Evolutionary conservation across 2,797 vertebrate species (phyloP).

Genomic region (Labeo calbasu): DNA sequence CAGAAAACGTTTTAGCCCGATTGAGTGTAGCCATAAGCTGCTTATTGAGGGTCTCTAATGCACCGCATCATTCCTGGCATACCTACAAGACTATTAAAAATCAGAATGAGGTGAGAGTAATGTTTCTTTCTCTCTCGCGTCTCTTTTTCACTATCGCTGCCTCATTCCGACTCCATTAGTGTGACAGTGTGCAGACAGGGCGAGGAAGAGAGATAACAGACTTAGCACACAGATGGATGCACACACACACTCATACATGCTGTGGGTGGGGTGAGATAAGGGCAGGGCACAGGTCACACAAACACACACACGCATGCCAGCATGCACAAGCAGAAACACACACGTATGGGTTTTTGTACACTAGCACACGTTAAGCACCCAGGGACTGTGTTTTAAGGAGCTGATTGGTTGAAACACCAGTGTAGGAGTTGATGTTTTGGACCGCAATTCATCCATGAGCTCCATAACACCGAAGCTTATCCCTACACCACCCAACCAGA

Average conservation of each 20-base stretch:
- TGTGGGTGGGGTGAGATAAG: slow-evolving; percentile 33
- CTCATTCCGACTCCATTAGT: slow-evolving; percentile 78
- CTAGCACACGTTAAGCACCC: slow-evolving; percentile 36
- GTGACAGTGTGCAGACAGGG: slow-evolving; percentile 81
- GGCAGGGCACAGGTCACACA: slow-evolving; percentile 22
- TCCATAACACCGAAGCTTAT: slow-evolving; percentile 52
- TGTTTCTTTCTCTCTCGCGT: slow-evolving; percentile 69
- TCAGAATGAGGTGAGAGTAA: slow-evolving; percentile 74
- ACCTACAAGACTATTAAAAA: slow-evolving; percentile 73
- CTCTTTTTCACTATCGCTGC: slow-evolving; percentile 52
- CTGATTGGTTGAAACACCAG: slow-evolving; percentile 42
- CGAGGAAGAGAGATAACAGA: slow-evolving; percentile 80
- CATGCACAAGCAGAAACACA: slow-evolving; percentile 35
- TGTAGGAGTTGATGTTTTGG: slow-evolving; percentile 58
- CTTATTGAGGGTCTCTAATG: slow-evolving; percentile 71
- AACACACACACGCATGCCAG: slow-evolving; percentile 24
- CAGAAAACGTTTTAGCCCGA: slow-evolving; percentile 19
- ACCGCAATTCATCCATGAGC: slow-evolving; percentile 48
- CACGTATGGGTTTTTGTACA: slow-evolving; percentile 11
- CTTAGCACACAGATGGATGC: slow-evolving; percentile 43
- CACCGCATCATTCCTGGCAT: slow-evolving; percentile 79
- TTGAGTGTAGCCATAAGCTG: slow-evolving; percentile 46
- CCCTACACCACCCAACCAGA: slow-evolving; percentile 43
- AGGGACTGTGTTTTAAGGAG: slow-evolving; percentile 41
- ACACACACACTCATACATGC: slow-evolving; percentile 45